phyloP scores from a whole-genome alignment of 2,888 invertebrate species.

The Lochmaea capreae region DNA sequence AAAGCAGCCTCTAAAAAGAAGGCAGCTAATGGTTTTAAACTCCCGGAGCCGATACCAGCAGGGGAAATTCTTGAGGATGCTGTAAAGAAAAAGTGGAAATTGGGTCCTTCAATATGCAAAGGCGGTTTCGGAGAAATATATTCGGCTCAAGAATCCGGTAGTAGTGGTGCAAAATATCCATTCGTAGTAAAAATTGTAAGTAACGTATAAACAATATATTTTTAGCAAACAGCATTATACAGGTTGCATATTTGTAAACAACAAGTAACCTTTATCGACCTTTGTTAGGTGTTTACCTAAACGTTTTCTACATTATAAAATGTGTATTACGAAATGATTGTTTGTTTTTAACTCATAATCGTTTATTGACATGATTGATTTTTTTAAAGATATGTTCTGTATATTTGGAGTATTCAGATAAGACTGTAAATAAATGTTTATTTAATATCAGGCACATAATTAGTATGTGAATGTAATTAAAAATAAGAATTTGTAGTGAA shows the following conservation, averaged over 20 bases:
- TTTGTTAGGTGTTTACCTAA: not conserved
- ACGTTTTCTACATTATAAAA: constrained; percentile 1
- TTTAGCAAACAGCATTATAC: not conserved
- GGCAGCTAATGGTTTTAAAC: constrained; percentile 68
- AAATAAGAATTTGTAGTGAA: too few species aligned
- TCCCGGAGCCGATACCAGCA: constrained; percentile 79
- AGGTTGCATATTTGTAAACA: constrained; percentile 5
- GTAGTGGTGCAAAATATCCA: constrained; percentile 68
- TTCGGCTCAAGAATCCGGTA: constrained; percentile 75
- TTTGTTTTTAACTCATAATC: too few species aligned
- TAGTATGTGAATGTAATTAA: too few species aligned
- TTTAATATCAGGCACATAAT: too few species aligned
- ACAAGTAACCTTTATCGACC: not conserved
- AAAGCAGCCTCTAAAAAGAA: constrained; percentile 56
- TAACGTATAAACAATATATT: constrained; percentile 46
- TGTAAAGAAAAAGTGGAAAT: constrained; percentile 83
- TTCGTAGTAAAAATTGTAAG: constrained; percentile 87
- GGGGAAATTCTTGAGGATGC: constrained; percentile 85
- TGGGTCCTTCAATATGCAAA: constrained; percentile 88
- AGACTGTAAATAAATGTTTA: too few species aligned
- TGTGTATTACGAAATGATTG: too few species aligned
- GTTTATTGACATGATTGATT: too few species aligned
- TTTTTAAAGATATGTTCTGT: too few species aligned
- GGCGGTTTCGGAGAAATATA: constrained; percentile 97
- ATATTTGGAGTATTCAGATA: too few species aligned